Evolutionary conservation across 2,113 vertebrate species (phyloP).

Genomic region (Mungos mungo): DNA sequence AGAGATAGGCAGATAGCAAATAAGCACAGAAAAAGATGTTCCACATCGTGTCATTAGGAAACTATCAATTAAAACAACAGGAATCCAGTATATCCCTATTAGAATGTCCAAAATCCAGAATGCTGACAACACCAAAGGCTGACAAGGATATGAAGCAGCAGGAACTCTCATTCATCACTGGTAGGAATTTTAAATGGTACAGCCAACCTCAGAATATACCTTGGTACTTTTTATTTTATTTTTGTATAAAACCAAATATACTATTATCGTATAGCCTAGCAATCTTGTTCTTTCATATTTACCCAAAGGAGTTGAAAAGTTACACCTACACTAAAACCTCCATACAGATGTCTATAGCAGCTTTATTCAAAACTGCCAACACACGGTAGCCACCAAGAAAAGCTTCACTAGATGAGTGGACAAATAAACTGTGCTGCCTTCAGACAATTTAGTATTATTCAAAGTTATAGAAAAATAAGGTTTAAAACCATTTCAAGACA

Average conservation of each 20-base stretch:
- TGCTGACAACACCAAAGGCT: neutral
- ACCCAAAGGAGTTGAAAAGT: neutral
- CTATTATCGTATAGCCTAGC: neutral
- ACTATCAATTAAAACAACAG: neutral
- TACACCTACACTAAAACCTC: neutral
- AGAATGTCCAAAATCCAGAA: neutral
- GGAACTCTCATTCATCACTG: neutral
- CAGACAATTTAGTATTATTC: neutral
- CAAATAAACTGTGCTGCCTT: neutral
- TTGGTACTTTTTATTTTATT: neutral
- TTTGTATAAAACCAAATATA: neutral
- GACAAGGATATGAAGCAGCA: neutral
- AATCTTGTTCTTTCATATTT: neutral
- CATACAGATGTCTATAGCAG: neutral
- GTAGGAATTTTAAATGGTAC: neutral
- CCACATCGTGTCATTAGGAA: neutral
- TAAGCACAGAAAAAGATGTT: neutral
- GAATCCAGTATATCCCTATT: too few relatives aligned
- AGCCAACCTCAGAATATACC: neutral
- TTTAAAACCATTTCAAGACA: neutral
- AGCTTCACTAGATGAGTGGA: neutral
- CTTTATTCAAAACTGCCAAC: neutral
- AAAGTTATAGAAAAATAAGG: neutral
- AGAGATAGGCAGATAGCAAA: neutral
- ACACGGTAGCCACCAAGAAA: neutral